These are phyloP conservation scores for Herminia tarsipennalis DNA, from an alignment of 2,888 invertebrate species.

Conservation along the genomic window DNA sequence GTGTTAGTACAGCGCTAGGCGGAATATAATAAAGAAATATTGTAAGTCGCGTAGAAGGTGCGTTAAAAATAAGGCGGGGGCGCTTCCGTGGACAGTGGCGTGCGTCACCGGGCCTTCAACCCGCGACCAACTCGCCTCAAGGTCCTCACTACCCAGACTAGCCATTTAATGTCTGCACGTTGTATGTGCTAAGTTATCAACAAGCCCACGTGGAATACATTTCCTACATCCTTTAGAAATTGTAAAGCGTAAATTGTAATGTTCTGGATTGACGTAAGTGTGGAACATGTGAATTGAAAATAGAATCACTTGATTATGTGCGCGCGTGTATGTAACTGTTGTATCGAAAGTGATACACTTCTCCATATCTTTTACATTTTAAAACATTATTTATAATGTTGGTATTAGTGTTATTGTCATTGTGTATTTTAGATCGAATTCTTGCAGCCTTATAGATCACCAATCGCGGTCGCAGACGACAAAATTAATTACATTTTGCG, in stretches of 20 bases:
- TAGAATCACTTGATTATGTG: not conserved
- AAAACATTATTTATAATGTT: too few species aligned
- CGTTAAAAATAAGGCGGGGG: conserved; percentile 32
- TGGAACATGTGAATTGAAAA: not conserved
- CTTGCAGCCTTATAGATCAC: too few species aligned
- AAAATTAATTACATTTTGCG: too few species aligned
- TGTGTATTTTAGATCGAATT: too few species aligned
- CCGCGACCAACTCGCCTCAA: conserved; percentile 47
- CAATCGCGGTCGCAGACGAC: too few species aligned
- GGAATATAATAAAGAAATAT: too few species aligned
- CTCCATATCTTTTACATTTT: too few species aligned
- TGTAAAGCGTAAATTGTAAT: conserved; percentile 6
- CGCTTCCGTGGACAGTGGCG: conserved; percentile 50
- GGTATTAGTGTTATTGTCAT: too few species aligned
- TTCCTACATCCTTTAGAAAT: conserved; percentile 7
- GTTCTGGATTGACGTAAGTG: not conserved
- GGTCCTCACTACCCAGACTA: conserved; percentile 45
- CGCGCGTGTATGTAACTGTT: too few species aligned
- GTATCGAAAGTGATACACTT: too few species aligned
- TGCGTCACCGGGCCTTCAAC: conserved; percentile 67
- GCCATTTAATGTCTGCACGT: conserved; percentile 21
- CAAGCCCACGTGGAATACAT: conserved; percentile 19
- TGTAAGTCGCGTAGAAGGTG: conserved; percentile 11
- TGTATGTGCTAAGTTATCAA: conserved; percentile 14
- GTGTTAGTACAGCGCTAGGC: too few species aligned